A percentile compares a stretch with the other conserved stretches of the same genome.
Conservation (phyloP, 2,888 invertebrate species). For the Ichneumon xanthorius region DNA sequence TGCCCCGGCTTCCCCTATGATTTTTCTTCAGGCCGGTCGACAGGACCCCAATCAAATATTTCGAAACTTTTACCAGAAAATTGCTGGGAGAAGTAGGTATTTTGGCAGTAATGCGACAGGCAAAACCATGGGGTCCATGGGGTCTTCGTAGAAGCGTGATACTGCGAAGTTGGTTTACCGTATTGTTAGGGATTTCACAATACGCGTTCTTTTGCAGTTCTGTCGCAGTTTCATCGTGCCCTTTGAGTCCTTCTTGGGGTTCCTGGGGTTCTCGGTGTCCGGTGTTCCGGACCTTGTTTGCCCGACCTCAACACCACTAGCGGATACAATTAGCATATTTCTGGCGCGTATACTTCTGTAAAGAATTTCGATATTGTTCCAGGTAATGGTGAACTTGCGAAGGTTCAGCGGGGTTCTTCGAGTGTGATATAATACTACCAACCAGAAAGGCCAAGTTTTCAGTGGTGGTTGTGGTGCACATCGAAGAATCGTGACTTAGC, state of each 20-base stretch:
- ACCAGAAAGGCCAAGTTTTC: constrained; percentile 26
- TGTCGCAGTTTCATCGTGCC: background rate
- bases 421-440: constrained; percentile 19
- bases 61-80: no score
- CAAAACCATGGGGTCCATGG: background rate
- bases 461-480: constrained; percentile 61
- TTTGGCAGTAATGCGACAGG: background rate
- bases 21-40: no score
- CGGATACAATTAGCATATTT: background rate
- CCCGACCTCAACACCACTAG: background rate
- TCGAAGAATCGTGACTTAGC: constrained; percentile 78
- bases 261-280: no score
- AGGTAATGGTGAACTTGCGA: constrained; percentile 7
- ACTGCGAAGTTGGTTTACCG: background rate
- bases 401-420: constrained; percentile 17
- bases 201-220: background rate
- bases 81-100: no score
- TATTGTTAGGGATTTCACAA: background rate
- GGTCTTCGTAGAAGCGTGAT: background rate
- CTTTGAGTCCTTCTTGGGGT: background rate
- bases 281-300: background rate
- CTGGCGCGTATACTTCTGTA: background rate
- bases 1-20: no score
- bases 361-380: constrained; percentile 10
- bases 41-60: no score